A percentile compares a stretch with the other conserved stretches of the same genome.
Conservation (phyloP, 2,888 invertebrate species). For the Metallyticus violacea region DNA sequence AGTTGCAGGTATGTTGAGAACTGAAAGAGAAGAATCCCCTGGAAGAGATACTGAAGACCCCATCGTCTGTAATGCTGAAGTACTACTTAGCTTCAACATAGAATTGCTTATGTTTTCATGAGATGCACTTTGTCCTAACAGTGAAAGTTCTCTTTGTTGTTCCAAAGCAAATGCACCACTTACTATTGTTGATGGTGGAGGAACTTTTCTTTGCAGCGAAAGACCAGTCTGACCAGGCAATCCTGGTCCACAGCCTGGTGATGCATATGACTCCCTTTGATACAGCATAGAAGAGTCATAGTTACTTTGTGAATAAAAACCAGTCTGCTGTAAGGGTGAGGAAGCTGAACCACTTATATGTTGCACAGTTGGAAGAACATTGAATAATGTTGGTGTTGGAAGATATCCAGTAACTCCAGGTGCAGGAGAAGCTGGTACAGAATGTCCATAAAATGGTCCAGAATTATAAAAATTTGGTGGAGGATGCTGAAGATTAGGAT, state of each 20-base stretch:
- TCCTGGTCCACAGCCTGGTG: not conserved
- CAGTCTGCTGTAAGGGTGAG: not conserved
- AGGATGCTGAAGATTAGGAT: not conserved
- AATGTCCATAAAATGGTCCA: not conserved
- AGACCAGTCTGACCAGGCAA: not conserved
- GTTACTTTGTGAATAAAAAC: not conserved
- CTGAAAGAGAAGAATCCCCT: not conserved
- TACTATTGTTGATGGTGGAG: not conserved
- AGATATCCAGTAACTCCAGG: not conserved
- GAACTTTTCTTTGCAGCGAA: not conserved
- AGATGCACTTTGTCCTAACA: not conserved
- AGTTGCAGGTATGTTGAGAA: not conserved
- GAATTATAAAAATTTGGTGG: not conserved
- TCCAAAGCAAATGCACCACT: not conserved
- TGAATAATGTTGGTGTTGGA: not conserved
- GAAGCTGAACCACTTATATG: not conserved
- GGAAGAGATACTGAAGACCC: not conserved
- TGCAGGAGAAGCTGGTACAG: not conserved
- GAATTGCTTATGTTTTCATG: not conserved
- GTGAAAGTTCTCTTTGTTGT: not conserved
- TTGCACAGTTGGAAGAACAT: not conserved
- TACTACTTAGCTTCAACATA: too few relatives aligned
- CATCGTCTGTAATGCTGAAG: not conserved
- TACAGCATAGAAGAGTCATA: not conserved
- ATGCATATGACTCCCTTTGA: not conserved